Evolutionary conservation across 1,140 invertebrate species (phyloP), one percentile per base, ranked within the genome.

Genomic region (Magallana ariakensis): DNA sequence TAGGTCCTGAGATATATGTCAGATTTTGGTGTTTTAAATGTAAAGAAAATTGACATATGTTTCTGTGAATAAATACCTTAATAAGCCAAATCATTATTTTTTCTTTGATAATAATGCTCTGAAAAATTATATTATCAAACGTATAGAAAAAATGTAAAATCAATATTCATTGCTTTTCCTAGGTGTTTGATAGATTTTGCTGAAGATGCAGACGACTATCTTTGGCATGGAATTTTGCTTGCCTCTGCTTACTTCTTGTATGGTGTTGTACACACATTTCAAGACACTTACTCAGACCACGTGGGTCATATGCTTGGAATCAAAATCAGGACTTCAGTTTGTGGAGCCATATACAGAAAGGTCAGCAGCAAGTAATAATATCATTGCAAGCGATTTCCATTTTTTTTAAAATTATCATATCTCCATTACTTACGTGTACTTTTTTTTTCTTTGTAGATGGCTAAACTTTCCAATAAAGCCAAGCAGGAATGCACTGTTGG

Each of bases 271-370:
- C 19, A 75, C 9, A 6, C 33, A 26, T 75, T 75, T 5, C 22
- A 26, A 26, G 66, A 11, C 13, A 75, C 22, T 26, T 26, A 33
- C 15, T 19, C 22, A 19, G 66, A 75, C 22, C 22, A 33, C 15
- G 33, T 26, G 22, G 22, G 66, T 26, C 66, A 75, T 22, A 75
- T 75, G 66, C 19, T 75, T 13, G 66, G 66, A 33, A 75, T 75
- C 66, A 75, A 75, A 75, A 75, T 75, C 22, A 75, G 66, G 33
- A 75, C 66, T 13, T 75, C 66, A 13, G 22, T 75, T 10, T 75
- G 66, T 75, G 66, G 66, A 11, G 66, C 66, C 22, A 13, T 75
- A 8, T 75, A 75, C 11, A 75, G 66, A 75, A 75, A 75, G 66
- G 66, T 75, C 11, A 13, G 22, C 6, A 9, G 33, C 66, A 26